Percentiles rank a stretch among this genome's conserved stretches.
These are phyloP conservation scores for Drosophila varians DNA, from an alignment of 1,140 invertebrate species.

Conservation along the genomic window DNA sequence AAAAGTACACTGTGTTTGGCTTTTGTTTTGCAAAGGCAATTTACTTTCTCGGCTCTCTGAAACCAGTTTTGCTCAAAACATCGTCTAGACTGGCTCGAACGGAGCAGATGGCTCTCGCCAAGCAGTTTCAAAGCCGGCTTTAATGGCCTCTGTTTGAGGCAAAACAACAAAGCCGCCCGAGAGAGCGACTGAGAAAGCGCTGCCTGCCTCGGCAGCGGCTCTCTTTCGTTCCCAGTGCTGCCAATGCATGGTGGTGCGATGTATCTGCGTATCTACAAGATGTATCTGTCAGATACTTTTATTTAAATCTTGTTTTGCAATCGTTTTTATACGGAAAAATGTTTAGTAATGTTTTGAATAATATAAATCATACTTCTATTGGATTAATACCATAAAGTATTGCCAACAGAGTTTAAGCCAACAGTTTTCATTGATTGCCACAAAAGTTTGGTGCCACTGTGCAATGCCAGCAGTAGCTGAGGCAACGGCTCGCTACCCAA, in stretches of 20 bases:
- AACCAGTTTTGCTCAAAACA: not conserved
- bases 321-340: too few relatives aligned
- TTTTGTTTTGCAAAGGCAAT: conserved; percentile 41
- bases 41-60: not conserved
- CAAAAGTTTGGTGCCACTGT: not conserved
- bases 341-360: too few relatives aligned
- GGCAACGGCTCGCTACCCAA: not conserved
- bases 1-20: conserved; percentile 50
- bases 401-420: too few relatives aligned
- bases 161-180: not conserved
- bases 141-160: not conserved
- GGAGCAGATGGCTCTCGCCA: not conserved
- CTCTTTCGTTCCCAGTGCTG: not conserved
- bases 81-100: not conserved
- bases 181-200: not conserved
- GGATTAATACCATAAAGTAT: too few relatives aligned
- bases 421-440: not conserved
- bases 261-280: not conserved
- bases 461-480: not conserved
- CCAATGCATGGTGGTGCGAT: not conserved
- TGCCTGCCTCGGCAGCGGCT: not conserved
- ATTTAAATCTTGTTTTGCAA: too few relatives aligned
- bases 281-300: too few relatives aligned
- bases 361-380: too few relatives aligned
- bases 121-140: not conserved